These are phyloP conservation scores for Camptogramma bilineatum DNA, from an alignment of 2,888 invertebrate genomes.

Conservation along the genomic window DNA sequence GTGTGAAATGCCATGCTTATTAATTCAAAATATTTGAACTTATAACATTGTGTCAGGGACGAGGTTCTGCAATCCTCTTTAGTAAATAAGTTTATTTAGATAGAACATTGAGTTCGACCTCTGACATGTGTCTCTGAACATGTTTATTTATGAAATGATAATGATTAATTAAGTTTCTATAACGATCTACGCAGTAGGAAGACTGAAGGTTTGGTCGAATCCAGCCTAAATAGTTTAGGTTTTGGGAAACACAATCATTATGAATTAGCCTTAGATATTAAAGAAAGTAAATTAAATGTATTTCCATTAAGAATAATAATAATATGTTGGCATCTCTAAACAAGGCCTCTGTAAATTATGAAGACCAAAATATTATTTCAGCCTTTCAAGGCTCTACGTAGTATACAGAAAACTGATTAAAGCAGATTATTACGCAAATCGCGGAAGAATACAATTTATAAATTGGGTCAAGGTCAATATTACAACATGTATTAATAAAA, in stretches of 20 bases:
- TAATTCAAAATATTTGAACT: constrained; percentile 39
- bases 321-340: too few species aligned
- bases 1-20: constrained; percentile 23
- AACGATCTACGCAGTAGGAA: neutral
- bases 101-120: constrained; percentile 34
- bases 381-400: too few species aligned
- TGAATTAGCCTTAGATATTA: too few species aligned
- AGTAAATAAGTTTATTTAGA: constrained; percentile 24
- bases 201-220: too few species aligned
- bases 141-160: neutral
- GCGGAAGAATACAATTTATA: neutral
- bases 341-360: too few species aligned
- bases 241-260: too few species aligned
- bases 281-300: too few species aligned
- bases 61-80: constrained; percentile 35
- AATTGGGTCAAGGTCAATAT: constrained; percentile 38
- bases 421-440: too few species aligned
- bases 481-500: neutral
- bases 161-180: constrained; percentile 5
- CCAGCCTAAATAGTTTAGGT: too few species aligned
- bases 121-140: constrained; percentile 24
- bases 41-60: constrained; percentile 41
- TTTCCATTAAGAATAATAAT: too few species aligned
- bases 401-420: too few species aligned
- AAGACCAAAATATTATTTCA: too few species aligned